Conservation (phyloP, 2,888 invertebrate genomes). For the Melitaea athalia region DNA sequence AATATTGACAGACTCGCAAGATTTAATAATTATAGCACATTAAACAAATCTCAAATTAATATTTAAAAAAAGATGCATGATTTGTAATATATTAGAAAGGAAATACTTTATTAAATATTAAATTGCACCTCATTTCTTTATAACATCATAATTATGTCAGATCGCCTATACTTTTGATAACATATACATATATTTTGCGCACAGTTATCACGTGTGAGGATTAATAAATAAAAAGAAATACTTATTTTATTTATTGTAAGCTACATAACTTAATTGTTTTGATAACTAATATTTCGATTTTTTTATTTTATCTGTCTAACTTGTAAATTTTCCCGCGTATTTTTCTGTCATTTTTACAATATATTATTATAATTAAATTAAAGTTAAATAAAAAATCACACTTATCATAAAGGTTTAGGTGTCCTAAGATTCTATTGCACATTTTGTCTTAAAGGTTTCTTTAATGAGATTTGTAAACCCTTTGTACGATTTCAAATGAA, state of each 20-base stretch:
- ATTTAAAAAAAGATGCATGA: too few species aligned
- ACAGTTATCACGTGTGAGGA: constrained; percentile 11
- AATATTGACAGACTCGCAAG: too few species aligned
- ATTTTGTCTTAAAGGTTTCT: not conserved
- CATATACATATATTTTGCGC: constrained; percentile 10
- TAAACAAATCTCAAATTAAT: too few species aligned
- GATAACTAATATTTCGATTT: not conserved
- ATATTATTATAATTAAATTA: constrained; percentile 7
- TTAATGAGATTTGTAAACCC: not conserved
- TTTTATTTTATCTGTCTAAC: constrained; percentile 2
- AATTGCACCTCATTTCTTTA: not conserved
- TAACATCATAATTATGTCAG: not conserved
- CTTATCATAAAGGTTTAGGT: not conserved
- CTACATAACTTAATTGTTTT: not conserved
- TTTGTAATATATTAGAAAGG: not conserved
- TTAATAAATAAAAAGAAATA: not conserved
- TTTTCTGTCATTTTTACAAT: constrained; percentile 1
- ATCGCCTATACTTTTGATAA: not conserved
- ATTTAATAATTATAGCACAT: too few species aligned
- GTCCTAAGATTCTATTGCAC: constrained; percentile 22
- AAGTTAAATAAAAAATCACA: constrained; percentile 6
- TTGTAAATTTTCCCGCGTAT: not conserved
- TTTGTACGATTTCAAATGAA: constrained; percentile 10
- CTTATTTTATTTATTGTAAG: not conserved
- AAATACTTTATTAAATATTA: not conserved